phyloP scores from a whole-genome alignment of 2,888 invertebrate species.

The Ctenicera cuprea region DNA sequence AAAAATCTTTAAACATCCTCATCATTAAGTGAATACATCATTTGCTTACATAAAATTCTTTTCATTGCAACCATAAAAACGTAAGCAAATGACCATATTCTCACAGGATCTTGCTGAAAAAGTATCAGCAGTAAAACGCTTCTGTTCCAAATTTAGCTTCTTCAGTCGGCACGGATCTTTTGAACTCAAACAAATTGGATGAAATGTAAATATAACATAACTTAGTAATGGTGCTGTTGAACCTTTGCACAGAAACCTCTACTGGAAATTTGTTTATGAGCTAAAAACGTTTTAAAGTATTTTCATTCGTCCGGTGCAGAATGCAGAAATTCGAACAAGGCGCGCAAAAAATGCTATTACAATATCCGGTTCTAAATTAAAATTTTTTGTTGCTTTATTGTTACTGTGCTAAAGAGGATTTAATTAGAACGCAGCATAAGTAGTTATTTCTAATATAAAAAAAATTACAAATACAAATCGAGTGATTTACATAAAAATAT shows the following conservation, averaged over 20 bases:
- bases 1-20: not conserved
- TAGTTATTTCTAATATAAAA: no score
- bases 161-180: conserved; percentile 39
- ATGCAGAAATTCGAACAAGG: not conserved
- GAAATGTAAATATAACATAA: conserved; percentile 48
- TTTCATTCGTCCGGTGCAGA: conserved; percentile 15
- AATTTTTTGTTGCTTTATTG: not conserved
- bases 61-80: conserved; percentile 26
- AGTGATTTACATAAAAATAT: no score
- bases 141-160: conserved; percentile 39
- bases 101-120: conserved; percentile 11
- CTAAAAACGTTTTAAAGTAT: conserved; percentile 19
- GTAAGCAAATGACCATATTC: conserved; percentile 25
- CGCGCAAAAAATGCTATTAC: not conserved
- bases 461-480: no score
- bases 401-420: not conserved
- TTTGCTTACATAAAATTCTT: conserved; percentile 1
- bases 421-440: no score
- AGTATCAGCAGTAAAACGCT: conserved; percentile 26
- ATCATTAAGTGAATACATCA: not conserved
- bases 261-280: conserved; percentile 29
- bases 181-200: conserved; percentile 46
- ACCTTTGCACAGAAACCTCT: conserved; percentile 33
- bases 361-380: conserved; percentile 11
- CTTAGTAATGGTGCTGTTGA: conserved; percentile 43